Percentiles rank a stretch among this genome's conserved stretches.
These are phyloP conservation scores for Maccullochella peelii DNA, from an alignment of 2,113 vertebrate species.

Conservation along the genomic window DNA sequence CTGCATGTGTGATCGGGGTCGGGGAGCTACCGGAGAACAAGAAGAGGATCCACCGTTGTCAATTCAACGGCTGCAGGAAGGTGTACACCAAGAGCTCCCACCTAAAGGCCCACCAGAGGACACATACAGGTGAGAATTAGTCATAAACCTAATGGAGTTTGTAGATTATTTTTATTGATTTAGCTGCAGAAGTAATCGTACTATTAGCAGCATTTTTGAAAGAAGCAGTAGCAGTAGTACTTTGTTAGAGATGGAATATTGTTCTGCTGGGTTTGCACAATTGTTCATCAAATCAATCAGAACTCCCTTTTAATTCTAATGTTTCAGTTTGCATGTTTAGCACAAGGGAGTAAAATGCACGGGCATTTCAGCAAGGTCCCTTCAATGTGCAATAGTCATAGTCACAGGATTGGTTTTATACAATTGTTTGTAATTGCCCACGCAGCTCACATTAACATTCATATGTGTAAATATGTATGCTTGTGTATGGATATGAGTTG, in stretches of 20 bases:
- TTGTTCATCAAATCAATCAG: background rate
- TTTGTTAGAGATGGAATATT: background rate
- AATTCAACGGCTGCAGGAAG: conserved; percentile 99
- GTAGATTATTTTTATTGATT: background rate
- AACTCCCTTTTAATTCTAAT: background rate
- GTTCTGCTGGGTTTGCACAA: background rate
- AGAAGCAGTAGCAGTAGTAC: background rate
- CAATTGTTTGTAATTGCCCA: background rate
- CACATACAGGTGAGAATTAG: conserved; percentile 92
- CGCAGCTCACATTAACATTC: background rate
- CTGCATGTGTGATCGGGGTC: conserved; percentile 68
- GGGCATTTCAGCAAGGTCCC: background rate
- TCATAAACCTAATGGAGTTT: background rate
- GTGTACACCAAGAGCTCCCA: conserved; percentile 99
- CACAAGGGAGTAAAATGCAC: conserved; percentile 1
- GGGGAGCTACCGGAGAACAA: conserved; percentile 94
- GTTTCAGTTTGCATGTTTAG: background rate
- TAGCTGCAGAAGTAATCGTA: no score
- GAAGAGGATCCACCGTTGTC: conserved; percentile 98
- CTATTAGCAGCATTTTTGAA: background rate
- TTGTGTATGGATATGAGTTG: background rate
- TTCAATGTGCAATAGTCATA: background rate
- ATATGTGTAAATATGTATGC: background rate
- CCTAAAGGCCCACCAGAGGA: conserved; percentile 99
- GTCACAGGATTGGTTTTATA: background rate